Base-by-base conservation (phyloP, 1,140 invertebrate species). In the Atta texana region DNA sequence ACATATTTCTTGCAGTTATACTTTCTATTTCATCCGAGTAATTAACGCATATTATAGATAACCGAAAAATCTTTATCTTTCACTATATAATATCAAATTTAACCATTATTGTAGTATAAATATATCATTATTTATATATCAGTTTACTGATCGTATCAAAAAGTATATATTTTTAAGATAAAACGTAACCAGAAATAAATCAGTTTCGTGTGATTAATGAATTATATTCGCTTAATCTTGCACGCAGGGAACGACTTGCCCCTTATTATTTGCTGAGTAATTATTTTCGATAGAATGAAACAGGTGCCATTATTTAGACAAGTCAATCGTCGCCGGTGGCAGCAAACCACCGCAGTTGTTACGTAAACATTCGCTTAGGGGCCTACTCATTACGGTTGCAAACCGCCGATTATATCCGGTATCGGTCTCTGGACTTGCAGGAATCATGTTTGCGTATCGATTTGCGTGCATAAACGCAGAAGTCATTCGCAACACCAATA, bases 261-360 rank as follows among this genome's bases (percentile, higher is more conserved):
- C 49, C 31, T 49, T 51, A 18, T 68, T 88, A 75, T 92, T 92
- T 91, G 88, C 77, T 21, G 21, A 87, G 81, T 90, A 92, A 92
- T 92, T 92, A 92, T 91, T 91, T 88, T 90, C 85, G 91, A 75
- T 88, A 74, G 53, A 86, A 63, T 59, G 69, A 34, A 61, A 87
- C 77, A 87, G 90, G 72, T 86, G 74, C 72, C 39, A 51, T 91
- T 91, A 91, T 92, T 92, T 91, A 86, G 78, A 85, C 86, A 86
- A 92, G 89, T 91, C 91, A 88, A 91, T 92, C 86, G 87, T 85
- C 51, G 78, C 86, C 81, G 78, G 44, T 84, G 76, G 80, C 81
- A 59, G 84, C 76, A 77, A 89, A 64, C 59, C 55, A 21, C 44
- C 34, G 76, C 24, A 72, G 44, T 88, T 85, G 76, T 53, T 86